These are phyloP conservation scores for Ochropacha duplaris DNA, from an alignment of 2,888 invertebrate genomes.

Conservation along the genomic window DNA sequence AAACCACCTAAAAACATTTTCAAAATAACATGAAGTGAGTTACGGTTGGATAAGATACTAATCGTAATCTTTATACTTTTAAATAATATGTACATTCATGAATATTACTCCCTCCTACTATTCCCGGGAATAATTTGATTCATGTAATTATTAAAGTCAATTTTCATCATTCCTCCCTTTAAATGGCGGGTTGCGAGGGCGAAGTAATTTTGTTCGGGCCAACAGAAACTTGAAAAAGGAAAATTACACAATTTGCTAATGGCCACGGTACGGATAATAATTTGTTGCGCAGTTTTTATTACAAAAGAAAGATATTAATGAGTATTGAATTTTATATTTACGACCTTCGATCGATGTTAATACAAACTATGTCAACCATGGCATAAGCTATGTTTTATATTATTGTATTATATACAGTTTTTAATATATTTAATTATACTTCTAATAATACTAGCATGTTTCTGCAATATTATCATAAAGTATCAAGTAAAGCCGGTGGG, in stretches of 20 bases:
- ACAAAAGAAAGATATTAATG: conserved; percentile 56
- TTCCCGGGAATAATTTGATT: conserved; percentile 52
- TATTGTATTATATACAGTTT: background rate
- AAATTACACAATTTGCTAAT: conserved; percentile 81
- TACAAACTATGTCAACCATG: conserved; percentile 5
- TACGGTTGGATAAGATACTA: background rate
- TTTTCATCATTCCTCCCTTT: conserved; percentile 70
- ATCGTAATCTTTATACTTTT: background rate
- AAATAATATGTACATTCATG: conserved; percentile 1
- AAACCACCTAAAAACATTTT: background rate
- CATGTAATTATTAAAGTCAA: conserved; percentile 62
- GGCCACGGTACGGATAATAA: conserved; percentile 65
- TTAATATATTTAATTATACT: no score
- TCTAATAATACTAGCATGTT: no score
- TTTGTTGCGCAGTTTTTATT: conserved; percentile 68
- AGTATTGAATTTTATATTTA: conserved; percentile 51
- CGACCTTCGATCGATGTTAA: conserved; percentile 19
- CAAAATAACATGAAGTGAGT: background rate
- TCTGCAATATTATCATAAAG: no score
- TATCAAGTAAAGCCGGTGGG: no score
- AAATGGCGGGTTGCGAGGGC: conserved; percentile 69
- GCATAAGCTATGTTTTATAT: background rate
- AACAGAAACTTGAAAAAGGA: conserved; percentile 76
- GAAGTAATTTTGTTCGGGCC: conserved; percentile 71
- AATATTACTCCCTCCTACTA: conserved; percentile 9